These are phyloP conservation scores for Irena cyanogastra DNA, from an alignment of 2,113 vertebrate genomes.

Conservation along the genomic window DNA sequence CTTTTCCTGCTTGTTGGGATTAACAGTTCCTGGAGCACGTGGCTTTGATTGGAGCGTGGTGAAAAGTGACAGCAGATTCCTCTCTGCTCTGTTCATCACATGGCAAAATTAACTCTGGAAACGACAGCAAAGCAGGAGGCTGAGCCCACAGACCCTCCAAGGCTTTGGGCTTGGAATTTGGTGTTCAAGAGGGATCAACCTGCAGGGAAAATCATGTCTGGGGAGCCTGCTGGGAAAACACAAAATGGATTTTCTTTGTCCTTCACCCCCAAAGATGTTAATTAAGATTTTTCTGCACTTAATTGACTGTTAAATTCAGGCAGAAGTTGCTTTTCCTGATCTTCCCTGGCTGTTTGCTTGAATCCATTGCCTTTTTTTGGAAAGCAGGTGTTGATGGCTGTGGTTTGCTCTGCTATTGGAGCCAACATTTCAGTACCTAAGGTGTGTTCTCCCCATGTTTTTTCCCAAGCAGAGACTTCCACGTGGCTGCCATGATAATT, in stretches of 20 bases:
- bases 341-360: neutral
- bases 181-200: neutral
- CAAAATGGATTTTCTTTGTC: neutral
- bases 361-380: neutral
- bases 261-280: neutral
- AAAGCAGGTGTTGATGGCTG: neutral
- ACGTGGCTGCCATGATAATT: neutral
- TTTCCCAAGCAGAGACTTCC: neutral
- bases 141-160: neutral
- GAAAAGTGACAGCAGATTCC: neutral
- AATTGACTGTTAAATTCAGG: neutral
- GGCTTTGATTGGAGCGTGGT: neutral
- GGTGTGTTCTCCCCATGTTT: neutral
- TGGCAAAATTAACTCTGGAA: neutral
- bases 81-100: neutral
- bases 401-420: neutral
- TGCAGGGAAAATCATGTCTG: neutral
- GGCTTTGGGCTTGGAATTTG: neutral
- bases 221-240: neutral
- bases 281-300: neutral
- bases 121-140: neutral
- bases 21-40: neutral
- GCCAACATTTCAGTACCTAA: neutral
- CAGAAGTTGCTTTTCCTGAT: neutral
- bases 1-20: neutral